Base-by-base conservation (phyloP, 2,888 invertebrate genomes). In the Pocota personata region DNA sequence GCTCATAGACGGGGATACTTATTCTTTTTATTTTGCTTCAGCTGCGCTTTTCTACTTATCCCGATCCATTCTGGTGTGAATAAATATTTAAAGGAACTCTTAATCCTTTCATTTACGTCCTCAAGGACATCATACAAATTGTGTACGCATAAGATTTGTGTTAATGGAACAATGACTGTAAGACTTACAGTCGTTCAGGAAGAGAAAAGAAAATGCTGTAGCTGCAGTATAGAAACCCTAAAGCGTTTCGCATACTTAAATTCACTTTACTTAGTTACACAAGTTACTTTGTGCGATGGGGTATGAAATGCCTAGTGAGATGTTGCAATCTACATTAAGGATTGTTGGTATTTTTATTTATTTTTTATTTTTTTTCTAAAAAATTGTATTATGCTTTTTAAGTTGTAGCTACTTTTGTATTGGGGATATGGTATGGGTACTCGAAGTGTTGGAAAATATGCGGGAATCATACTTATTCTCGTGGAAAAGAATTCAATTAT, bases 141-240 rank as follows among this genome's bases (percentile, higher is more conserved):
- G 67, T 76, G 67, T 76, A 76, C 46, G 67, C 46, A 27, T 37
- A 46, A 40, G 62, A 82, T 77, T 50, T 82, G 82, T 77, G 82
- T 82, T 57, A 82, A 76, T 76, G 58, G 82, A 76, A 82, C 82
- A 82, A 77, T 27, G 82, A 69, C 12, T 62, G 82, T 57, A 48
- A 69, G 32, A 37, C 35, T 75, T 66, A 19, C 37, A 62, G 37
- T 66, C 32, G 55, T 32, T 2, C 12, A 48, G 35, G 46, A 21
- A 50, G 46, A 19, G 32, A 75, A 35, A 80, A 35, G 60, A 52
- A 67, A 67, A 55, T 40, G 43, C 46, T 57, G 27, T 14, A 27
- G 24, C 24, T 73, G 62, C 32, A 37, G 40, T 48, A 46, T 35
- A 21, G 32, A 76, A n/a, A n/a, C 40, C 82, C 76, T 21, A 8